A percentile compares a stretch with the other conserved stretches of the same genome.
phyloP scores from a whole-genome alignment of 2,113 vertebrate species.

The Geothlypis trichas region DNA sequence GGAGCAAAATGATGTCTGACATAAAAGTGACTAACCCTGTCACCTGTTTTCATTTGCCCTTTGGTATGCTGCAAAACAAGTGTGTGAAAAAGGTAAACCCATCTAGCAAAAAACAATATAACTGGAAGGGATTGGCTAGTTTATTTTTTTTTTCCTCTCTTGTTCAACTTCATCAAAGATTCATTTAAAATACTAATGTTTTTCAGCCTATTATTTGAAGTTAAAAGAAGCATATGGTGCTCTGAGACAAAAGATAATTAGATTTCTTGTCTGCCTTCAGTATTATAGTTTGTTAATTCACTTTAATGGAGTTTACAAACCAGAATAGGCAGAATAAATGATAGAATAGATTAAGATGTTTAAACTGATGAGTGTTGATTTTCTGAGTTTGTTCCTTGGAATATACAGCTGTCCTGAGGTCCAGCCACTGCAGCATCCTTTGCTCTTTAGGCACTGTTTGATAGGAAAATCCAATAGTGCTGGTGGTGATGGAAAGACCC shows the following conservation, averaged over 20 bases:
- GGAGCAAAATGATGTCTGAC: conserved; percentile 53
- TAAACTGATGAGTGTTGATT: not conserved
- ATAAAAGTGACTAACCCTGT: conserved; percentile 36
- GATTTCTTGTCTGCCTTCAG: conserved; percentile 69
- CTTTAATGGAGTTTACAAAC: conserved; percentile 66
- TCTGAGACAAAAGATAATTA: conserved; percentile 74
- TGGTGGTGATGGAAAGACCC: not conserved
- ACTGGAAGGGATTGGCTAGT: not conserved
- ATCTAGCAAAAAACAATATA: not conserved
- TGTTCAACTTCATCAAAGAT: conserved; percentile 54
- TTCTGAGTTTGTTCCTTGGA: not conserved
- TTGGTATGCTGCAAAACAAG: conserved; percentile 27
- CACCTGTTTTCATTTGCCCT: conserved; percentile 37
- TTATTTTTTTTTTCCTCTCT: not conserved
- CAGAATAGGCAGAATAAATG: conserved; percentile 32
- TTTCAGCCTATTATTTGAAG: conserved; percentile 63
- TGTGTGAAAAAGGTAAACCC: conserved; percentile 36
- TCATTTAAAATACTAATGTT: conserved; percentile 63
- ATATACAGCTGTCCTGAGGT: not conserved
- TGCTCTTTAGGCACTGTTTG: not conserved
- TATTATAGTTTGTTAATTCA: conserved; percentile 54
- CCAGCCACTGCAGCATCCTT: not conserved
- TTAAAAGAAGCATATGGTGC: conserved; percentile 74
- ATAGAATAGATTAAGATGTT: conserved; percentile 9
- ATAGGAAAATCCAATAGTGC: not conserved